Percentiles rank a stretch among this genome's conserved stretches.
These are phyloP conservation scores for Brachionus asplanchnoidis DNA, from an alignment of 1,140 invertebrate genomes.

Conservation along the genomic window DNA sequence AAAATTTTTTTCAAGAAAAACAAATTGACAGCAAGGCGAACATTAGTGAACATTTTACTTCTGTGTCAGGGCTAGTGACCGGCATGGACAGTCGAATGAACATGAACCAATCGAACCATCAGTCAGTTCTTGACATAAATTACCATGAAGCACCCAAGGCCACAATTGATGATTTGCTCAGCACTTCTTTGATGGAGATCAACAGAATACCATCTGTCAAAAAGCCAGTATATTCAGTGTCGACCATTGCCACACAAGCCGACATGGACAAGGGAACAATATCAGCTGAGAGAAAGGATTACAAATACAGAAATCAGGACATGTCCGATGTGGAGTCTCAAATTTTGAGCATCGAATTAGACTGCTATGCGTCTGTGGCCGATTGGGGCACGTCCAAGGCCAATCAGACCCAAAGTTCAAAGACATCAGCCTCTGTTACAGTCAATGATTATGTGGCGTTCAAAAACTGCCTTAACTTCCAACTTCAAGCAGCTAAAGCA, in stretches of 20 bases:
- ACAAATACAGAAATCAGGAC: conserved; percentile 37
- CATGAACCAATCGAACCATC: not conserved
- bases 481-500: conserved; percentile 19
- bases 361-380: conserved; percentile 7
- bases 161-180: not conserved
- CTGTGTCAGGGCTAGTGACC: not conserved
- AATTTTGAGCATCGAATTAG: conserved; percentile 29
- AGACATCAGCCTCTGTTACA: conserved; percentile 1
- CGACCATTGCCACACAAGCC: conserved; percentile 32
- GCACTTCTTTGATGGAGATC: not conserved
- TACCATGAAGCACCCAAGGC: not conserved
- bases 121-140: not conserved
- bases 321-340: conserved; percentile 36
- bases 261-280: conserved; percentile 36
- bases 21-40: not conserved
- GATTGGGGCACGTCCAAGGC: not conserved
- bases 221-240: conserved; percentile 29
- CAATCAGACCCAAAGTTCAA: not conserved
- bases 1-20: not conserved
- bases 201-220: conserved; percentile 30
- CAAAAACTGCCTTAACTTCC: conserved; percentile 35
- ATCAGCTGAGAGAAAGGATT: conserved; percentile 29
- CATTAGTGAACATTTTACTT: conserved; percentile 20
- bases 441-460: conserved; percentile 33
- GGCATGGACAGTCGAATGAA: conserved; percentile 7